Evolutionary conservation across 1,140 invertebrate genomes (phyloP).

Genomic region (Hormaphis cornu): DNA sequence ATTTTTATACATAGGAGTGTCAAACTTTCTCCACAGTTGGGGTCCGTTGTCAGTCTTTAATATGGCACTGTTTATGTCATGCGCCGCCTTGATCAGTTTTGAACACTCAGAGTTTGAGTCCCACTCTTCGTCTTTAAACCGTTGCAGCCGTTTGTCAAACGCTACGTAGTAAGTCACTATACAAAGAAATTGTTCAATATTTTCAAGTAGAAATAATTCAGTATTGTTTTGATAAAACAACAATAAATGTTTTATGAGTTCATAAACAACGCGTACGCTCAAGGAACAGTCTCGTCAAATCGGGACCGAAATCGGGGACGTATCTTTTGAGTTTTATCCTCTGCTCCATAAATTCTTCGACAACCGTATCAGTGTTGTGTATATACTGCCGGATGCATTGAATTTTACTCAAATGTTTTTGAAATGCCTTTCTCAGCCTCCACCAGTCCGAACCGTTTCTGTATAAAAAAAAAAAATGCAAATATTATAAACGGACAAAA

Average conservation of each 20-base stretch:
- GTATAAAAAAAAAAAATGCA: slow-evolving; percentile 38
- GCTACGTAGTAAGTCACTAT: slow-evolving; percentile 59
- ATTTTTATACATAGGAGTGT: slow-evolving; percentile 63
- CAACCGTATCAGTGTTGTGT: slow-evolving; percentile 50
- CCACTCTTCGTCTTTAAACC: slow-evolving; percentile 54
- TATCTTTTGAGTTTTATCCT: slow-evolving; percentile 34
- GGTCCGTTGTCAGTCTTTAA: slow-evolving; percentile 66
- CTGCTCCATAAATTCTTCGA: slow-evolving; percentile 53
- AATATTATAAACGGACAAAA: too few relatives aligned
- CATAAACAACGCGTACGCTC: slow-evolving; percentile 60
- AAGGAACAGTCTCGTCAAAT: slow-evolving; percentile 63
- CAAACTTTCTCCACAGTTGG: slow-evolving; percentile 58
- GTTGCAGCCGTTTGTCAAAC: slow-evolving; percentile 56
- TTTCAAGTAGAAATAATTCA: background rate
- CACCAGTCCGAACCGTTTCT: slow-evolving; percentile 81
- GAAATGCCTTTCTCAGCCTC: slow-evolving; percentile 63
- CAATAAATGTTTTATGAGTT: background rate
- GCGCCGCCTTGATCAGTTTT: slow-evolving; percentile 60
- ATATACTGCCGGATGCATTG: slow-evolving; percentile 59
- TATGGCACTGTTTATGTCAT: slow-evolving; percentile 58
- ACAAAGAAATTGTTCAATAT: slow-evolving; percentile 39
- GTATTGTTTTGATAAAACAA: background rate
- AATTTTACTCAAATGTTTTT: slow-evolving; percentile 65
- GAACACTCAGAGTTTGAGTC: slow-evolving; percentile 51
- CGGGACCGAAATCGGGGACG: slow-evolving; percentile 53